phyloP scores from a whole-genome alignment of 2,888 invertebrate genomes.

The Hylaea fasciaria region DNA sequence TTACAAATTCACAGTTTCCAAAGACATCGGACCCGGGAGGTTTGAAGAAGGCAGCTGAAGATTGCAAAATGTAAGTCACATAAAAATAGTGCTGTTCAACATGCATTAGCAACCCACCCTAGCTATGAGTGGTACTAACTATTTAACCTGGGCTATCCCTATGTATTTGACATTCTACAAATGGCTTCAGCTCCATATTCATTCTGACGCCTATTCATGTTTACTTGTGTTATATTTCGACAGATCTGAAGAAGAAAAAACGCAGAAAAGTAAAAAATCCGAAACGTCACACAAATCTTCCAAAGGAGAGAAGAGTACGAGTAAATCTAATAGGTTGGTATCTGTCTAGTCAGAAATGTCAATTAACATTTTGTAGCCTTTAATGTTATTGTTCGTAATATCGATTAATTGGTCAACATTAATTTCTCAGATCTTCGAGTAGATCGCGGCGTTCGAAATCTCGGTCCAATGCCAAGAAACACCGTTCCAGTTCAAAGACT shows the following conservation, averaged over 20 bases:
- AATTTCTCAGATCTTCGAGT: slow-evolving; percentile 57
- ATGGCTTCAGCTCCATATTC: too few species aligned
- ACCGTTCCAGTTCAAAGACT: slow-evolving; percentile 58
- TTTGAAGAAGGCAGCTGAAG: slow-evolving; percentile 78
- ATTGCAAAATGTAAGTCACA: slow-evolving; percentile 77
- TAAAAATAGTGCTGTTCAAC: too few species aligned
- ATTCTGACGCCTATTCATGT: too few species aligned
- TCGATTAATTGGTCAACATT: not conserved
- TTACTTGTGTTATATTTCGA: slow-evolving; percentile 33
- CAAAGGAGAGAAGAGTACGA: slow-evolving; percentile 60
- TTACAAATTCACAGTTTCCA: slow-evolving; percentile 73
- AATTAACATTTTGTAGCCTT: too few species aligned
- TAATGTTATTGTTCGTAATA: too few species aligned
- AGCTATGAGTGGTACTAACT: too few species aligned
- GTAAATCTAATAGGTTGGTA: slow-evolving; percentile 64
- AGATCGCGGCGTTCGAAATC: slow-evolving; percentile 63
- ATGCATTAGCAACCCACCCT: too few species aligned
- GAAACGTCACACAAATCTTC: slow-evolving; percentile 63
- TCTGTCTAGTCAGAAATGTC: not conserved
- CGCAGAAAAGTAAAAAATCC: slow-evolving; percentile 54
- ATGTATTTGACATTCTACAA: too few species aligned
- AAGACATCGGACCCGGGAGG: slow-evolving; percentile 79
- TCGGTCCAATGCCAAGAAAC: slow-evolving; percentile 53
- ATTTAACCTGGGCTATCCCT: too few species aligned
- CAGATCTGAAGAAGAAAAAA: slow-evolving; percentile 67